Conservation (phyloP, 2,113 vertebrate genomes). For the Strix uralensis region DNA sequence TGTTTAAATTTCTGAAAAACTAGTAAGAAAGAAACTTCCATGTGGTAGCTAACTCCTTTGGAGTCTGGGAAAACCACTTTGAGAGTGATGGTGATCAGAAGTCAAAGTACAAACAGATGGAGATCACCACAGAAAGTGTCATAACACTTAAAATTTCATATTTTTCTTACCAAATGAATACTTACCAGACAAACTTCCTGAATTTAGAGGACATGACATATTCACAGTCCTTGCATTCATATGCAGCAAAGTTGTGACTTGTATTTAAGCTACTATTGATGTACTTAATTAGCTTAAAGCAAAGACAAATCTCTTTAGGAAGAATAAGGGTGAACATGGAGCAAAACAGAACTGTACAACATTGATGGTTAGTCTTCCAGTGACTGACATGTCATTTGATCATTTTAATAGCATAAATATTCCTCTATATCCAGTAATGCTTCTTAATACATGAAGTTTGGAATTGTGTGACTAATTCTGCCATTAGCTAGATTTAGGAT, state of each 20-base stretch:
- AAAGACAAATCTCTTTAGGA: not conserved
- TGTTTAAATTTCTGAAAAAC: not conserved
- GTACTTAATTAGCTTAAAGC: not conserved
- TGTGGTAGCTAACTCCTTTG: not conserved
- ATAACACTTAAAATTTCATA: not conserved
- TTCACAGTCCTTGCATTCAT: not conserved
- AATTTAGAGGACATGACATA: not conserved
- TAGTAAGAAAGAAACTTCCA: not conserved
- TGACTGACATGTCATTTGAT: not conserved
- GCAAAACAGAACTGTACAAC: not conserved
- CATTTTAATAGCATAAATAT: conserved; percentile 19
- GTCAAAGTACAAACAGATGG: not conserved
- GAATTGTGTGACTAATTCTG: conserved; percentile 24
- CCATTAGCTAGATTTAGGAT: conserved; percentile 37
- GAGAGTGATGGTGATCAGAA: not conserved
- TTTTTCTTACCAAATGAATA: not conserved
- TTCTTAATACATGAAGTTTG: conserved; percentile 21
- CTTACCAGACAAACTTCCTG: not conserved
- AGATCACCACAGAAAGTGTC: not conserved
- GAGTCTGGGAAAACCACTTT: not conserved
- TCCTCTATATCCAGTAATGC: not conserved
- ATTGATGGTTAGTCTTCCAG: not conserved
- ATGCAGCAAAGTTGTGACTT: not conserved
- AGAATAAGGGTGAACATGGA: not conserved
- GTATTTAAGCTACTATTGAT: not conserved